Conservation (phyloP, 2,888 invertebrate species). For the Campoplex capitator region DNA sequence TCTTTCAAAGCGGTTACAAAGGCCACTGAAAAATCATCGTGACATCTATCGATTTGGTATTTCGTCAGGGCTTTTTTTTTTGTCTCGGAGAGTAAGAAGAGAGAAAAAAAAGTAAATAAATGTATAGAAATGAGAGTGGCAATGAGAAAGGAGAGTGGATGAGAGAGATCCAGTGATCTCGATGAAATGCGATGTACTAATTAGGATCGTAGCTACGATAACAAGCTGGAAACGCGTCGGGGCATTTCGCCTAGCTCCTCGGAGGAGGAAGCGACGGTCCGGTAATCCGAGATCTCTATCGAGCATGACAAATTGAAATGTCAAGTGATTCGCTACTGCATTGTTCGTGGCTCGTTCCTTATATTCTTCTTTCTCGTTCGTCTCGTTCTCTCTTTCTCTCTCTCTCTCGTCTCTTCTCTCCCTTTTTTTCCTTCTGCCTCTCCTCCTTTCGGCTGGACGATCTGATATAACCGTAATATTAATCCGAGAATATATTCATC, state of each 20-base stretch:
- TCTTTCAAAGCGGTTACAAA: background rate
- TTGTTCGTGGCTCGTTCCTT: background rate
- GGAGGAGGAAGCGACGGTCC: background rate
- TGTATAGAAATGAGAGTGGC: constrained; percentile 3
- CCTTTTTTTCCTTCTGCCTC: too few species aligned
- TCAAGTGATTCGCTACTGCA: constrained; percentile 33
- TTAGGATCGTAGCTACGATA: constrained; percentile 41
- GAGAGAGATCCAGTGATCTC: constrained; percentile 3
- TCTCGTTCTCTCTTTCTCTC: too few species aligned
- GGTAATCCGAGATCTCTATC: constrained; percentile 52
- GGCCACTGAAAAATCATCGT: background rate
- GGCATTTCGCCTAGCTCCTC: constrained; percentile 20
- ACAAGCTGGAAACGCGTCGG: constrained; percentile 43
- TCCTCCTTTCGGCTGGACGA: background rate
- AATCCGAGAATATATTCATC: constrained; percentile 55
- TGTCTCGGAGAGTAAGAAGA: background rate
- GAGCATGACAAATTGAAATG: constrained; percentile 60
- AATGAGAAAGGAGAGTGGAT: constrained; percentile 1
- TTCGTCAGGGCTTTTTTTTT: background rate
- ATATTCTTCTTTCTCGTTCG: background rate
- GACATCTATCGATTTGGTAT: background rate
- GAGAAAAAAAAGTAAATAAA: background rate
- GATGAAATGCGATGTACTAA: constrained; percentile 52
- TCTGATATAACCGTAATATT: constrained; percentile 7
- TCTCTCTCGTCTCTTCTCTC: background rate